Percentiles rank a stretch among this genome's conserved stretches.
Evolutionary conservation across 2,888 invertebrate genomes (phyloP).

Genomic region (Drosophila quinaria): DNA sequence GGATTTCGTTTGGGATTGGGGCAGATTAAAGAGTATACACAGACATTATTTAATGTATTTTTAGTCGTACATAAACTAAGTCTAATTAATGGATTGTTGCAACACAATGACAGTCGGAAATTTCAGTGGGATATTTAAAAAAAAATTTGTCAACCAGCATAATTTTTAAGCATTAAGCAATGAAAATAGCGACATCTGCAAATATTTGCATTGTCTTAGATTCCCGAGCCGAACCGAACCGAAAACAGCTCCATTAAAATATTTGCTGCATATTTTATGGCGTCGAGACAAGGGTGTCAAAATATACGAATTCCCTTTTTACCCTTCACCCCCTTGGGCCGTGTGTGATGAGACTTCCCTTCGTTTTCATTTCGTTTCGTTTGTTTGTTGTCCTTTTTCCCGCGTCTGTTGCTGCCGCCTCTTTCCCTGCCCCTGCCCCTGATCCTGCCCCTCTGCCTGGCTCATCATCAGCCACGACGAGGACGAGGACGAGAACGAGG

Average conservation of each 20-base stretch:
- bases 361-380: conserved; percentile 27
- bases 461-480: conserved; percentile 58
- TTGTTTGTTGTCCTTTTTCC: conserved; percentile 79
- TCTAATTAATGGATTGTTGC: conserved; percentile 74
- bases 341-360: conserved; percentile 42
- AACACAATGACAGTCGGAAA: conserved; percentile 30
- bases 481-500: conserved; percentile 11
- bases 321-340: conserved; percentile 5
- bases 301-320: conserved; percentile 53
- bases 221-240: conserved; percentile 15
- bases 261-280: conserved; percentile 69
- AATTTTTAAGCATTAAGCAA: conserved; percentile 81
- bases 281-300: conserved; percentile 80
- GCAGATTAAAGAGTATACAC: background rate
- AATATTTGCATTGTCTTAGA: conserved; percentile 74
- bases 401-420: conserved; percentile 29
- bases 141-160: conserved; percentile 81
- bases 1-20: conserved; percentile 8
- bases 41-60: conserved; percentile 42
- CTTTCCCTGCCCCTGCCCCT: conserved; percentile 14
- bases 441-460: conserved; percentile 19
- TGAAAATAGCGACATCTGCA: conserved; percentile 46
- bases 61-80: conserved; percentile 41
- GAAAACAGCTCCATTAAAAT: conserved; percentile 68
- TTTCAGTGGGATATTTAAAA: conserved; percentile 1